Percentiles rank a stretch among this genome's conserved stretches.
Conservation (phyloP, 2,113 vertebrate genomes). For the Actenoides lindsayi region DNA sequence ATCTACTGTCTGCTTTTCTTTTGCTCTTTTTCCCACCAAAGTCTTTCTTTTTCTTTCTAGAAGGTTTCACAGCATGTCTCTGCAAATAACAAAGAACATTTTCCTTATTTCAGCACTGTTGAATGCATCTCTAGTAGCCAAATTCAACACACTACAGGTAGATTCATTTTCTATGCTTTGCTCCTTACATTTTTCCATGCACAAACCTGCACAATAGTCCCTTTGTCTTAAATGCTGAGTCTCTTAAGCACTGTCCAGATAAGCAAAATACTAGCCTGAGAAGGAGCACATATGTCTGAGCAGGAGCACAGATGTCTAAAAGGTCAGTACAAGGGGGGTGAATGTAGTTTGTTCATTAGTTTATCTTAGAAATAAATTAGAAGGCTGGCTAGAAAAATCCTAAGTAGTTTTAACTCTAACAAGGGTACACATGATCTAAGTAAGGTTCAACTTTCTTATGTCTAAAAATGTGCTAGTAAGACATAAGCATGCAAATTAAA, state of each 20-base stretch:
- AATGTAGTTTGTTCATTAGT: not conserved
- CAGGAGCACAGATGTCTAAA: not conserved
- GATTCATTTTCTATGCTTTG: not conserved
- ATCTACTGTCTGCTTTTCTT: not conserved
- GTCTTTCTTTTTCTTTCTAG: not conserved
- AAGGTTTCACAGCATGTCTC: not conserved
- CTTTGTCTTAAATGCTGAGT: not conserved
- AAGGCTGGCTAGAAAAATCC: not conserved
- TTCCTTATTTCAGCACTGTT: not conserved
- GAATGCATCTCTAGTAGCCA: not conserved
- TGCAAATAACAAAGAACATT: not conserved
- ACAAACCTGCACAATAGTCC: not conserved
- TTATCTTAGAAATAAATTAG: not conserved
- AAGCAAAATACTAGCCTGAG: not conserved
- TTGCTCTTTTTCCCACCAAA: not conserved
- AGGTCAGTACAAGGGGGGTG: not conserved
- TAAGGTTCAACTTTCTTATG: not conserved
- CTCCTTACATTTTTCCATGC: not conserved
- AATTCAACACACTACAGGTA: not conserved
- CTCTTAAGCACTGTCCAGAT: not conserved
- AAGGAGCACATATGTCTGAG: not conserved
- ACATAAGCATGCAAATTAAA: not conserved
- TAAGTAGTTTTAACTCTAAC: not conserved
- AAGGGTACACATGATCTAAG: not conserved
- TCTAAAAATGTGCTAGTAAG: not conserved